phyloP scores from a whole-genome alignment of 2,888 invertebrate species.

The Drosophila fulvimacula region DNA sequence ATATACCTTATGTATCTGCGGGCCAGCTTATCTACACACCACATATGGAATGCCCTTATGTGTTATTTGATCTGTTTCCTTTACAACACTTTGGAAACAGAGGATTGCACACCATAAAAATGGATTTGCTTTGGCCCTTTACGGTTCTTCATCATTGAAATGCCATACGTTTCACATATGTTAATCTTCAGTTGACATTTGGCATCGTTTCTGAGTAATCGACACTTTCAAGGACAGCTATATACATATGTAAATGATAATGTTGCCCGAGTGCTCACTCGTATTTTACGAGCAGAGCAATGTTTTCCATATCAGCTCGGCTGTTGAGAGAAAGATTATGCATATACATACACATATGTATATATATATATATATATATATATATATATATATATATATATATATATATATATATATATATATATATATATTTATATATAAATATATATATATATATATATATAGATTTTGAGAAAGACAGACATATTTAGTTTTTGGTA shows the following conservation, averaged over 20 bases:
- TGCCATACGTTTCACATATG: constrained; percentile 4
- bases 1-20: constrained; percentile 7
- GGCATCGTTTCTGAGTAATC: background rate
- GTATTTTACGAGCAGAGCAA: background rate
- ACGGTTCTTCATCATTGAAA: background rate
- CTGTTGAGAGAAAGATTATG: background rate
- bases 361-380: no score
- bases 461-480: background rate
- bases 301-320: background rate
- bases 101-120: background rate
- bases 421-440: no score
- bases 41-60: constrained; percentile 3
- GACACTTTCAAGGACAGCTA: background rate
- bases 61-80: constrained; percentile 1
- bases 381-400: no score
- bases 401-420: no score
- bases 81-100: background rate
- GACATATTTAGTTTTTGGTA: background rate
- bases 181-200: constrained; percentile 2
- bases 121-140: constrained; percentile 4
- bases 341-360: no score
- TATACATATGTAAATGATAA: background rate
- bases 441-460: background rate
- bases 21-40: constrained; percentile 7
- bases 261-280: background rate